phyloP scores from a whole-genome alignment of 1,140 invertebrate species.

The Monochamus saltuarius region DNA sequence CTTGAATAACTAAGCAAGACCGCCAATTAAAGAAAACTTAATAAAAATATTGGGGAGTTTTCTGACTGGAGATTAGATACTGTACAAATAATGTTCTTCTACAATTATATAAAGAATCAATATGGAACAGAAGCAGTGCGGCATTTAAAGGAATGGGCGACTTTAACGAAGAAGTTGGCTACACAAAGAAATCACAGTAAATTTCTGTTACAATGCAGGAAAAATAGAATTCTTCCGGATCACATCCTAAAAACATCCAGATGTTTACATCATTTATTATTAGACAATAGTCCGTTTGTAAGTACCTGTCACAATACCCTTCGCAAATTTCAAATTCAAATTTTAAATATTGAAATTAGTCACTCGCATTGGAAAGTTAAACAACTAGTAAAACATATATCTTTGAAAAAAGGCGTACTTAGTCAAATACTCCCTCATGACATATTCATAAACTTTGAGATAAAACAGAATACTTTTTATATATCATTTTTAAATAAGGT shows the following conservation, averaged over 20 bases:
- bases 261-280: not conserved
- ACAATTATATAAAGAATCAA: not conserved
- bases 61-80: no score
- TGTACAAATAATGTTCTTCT: no score
- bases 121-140: not conserved
- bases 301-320: not conserved
- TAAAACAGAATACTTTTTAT: not conserved
- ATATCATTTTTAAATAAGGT: not conserved
- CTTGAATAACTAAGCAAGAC: no score
- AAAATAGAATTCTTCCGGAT: conserved; percentile 1
- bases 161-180: not conserved
- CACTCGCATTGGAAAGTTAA: conserved; percentile 1
- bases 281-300: not conserved
- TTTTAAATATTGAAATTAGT: conserved; percentile 3
- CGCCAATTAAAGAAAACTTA: no score
- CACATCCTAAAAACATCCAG: not conserved
- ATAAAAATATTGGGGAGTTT: no score
- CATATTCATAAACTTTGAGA: not conserved
- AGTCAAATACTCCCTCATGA: no score
- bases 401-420: not conserved
- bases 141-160: not conserved
- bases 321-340: not conserved
- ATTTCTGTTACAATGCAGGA: conserved; percentile 3
- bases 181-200: not conserved
- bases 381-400: not conserved